A percentile compares a stretch with the other conserved stretches of the same genome.
Conservation (phyloP, 37 sponge, comb jelly and placozoan genomes). For the Chondrilla cf. caribensis region DNA sequence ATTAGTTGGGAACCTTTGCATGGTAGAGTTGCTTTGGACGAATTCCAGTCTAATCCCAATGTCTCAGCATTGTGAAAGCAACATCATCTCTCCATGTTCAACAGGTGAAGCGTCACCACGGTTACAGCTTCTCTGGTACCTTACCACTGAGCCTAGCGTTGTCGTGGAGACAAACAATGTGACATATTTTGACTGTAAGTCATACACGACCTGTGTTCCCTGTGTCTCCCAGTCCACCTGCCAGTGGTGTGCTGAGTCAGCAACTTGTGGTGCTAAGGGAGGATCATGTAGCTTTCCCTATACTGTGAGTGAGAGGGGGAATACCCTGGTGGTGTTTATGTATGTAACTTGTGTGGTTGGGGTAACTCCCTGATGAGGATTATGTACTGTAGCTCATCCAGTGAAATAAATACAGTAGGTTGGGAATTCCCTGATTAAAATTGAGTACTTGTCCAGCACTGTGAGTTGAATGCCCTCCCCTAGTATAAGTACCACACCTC, state of each 20-base stretch:
- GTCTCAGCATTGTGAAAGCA: too few relatives aligned
- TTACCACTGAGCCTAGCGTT: not conserved
- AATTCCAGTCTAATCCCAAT: too few relatives aligned
- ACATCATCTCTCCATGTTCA: not conserved
- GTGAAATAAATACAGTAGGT: too few relatives aligned
- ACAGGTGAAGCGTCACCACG: not conserved
- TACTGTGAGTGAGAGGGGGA: constrained; percentile 2
- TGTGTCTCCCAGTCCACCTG: constrained; percentile 5
- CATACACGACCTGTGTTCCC: not conserved
- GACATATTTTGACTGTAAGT: too few relatives aligned
- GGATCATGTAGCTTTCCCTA: not conserved
- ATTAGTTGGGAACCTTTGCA: too few relatives aligned
- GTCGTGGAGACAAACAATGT: too few relatives aligned
- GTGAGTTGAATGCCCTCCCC: too few relatives aligned
- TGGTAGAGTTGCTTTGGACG: too few relatives aligned
- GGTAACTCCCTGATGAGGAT: not conserved
- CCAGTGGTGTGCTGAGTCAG: constrained; percentile 4
- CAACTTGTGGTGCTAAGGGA: not conserved
- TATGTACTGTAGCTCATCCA: not conserved
- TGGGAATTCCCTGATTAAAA: too few relatives aligned
- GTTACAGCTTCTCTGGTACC: not conserved
- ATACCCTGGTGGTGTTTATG: not conserved
- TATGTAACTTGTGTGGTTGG: not conserved
- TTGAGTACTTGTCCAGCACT: too few relatives aligned
- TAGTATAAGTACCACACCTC: too few relatives aligned